These are phyloP conservation scores for Leuctra nigra DNA, from an alignment of 2,888 invertebrate species.

Conservation along the genomic window DNA sequence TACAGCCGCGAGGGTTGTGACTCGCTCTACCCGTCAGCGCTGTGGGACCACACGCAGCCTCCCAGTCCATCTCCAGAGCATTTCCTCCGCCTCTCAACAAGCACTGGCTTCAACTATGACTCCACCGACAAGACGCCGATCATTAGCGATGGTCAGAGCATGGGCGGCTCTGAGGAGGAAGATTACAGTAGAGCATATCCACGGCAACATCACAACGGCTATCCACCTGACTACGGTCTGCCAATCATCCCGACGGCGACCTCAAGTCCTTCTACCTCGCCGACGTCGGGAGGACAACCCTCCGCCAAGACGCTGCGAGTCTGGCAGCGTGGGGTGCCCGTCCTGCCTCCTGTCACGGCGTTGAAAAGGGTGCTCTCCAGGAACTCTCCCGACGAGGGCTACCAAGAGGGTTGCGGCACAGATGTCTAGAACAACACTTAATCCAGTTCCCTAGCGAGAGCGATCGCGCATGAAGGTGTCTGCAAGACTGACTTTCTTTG, in stretches of 20 bases:
- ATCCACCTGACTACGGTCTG: conserved; percentile 73
- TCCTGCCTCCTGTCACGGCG: conserved; percentile 77
- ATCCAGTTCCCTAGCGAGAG: not conserved
- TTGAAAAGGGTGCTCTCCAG: conserved; percentile 77
- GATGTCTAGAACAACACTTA: conserved; percentile 60
- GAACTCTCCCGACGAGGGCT: conserved; percentile 85
- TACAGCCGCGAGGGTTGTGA: conserved; percentile 65
- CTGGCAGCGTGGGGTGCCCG: conserved; percentile 83
- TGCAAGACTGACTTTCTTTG: conserved; percentile 2
- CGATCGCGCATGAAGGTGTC: conserved; percentile 7
- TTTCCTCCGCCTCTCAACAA: conserved; percentile 49
- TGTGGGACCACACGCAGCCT: conserved; percentile 57
- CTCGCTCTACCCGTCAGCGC: conserved; percentile 46
- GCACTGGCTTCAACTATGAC: conserved; percentile 45
- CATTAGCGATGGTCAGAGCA: conserved; percentile 43
- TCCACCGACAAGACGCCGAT: conserved; percentile 72
- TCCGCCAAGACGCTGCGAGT: conserved; percentile 76
- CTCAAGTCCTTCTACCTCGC: conserved; percentile 37
- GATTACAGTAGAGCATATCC: conserved; percentile 55
- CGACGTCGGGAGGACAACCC: conserved; percentile 38
- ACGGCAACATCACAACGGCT: conserved; percentile 44
- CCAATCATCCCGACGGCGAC: conserved; percentile 42
- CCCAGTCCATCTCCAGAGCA: conserved; percentile 29
- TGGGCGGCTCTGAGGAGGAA: conserved; percentile 39
- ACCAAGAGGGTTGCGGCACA: conserved; percentile 88